Base-by-base conservation (phyloP, 2,888 invertebrate genomes). In the Tubulanus polymorphus region DNA sequence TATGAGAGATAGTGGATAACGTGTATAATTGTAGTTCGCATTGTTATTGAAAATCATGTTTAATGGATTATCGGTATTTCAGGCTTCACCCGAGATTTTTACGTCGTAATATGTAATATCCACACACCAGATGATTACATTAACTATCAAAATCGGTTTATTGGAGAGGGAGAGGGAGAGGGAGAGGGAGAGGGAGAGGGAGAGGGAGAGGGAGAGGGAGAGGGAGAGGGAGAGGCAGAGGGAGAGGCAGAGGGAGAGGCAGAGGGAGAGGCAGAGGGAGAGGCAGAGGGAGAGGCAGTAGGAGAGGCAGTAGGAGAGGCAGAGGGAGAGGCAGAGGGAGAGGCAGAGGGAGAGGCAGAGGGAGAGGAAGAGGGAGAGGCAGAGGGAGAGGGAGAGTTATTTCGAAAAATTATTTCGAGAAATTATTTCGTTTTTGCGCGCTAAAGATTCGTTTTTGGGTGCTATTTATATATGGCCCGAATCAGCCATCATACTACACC, bases 221-320 rank as follows among this genome's bases (percentile, higher is more conserved):
- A 54, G 51, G 50, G 54, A 54, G 49, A 51, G 51, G 50, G 54
- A 54, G 54, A 54, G 52, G 32, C 12, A 53, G 54, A 53, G 54
- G 51, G 53, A 53, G 52, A 53, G 49, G 3, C 20, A 20, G 51
- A 27, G 29, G n/a, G 47, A 48, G 28, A 52, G 50, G 48, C 47
- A 48, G 53, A 52, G 2, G 47, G 50, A 52, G 52, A 49, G 23
- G 35, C n/a, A 35, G 35, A 12, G n/a, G 35, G 12, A 35, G 35
- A 12, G n/a, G 35, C 35, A n/a, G 35, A 15, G n/a, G 35, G 12
- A 35, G 35, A 15, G n/a, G 35, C 35, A 35, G 35, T 35, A 35
- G 12, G 12, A n/a, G 35, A 12, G n/a, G 35, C 35, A 35, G 35
- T n/a, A 15, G 35, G 12, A 35, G 12, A 15, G n/a, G 35, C n/a